Evolutionary conservation across 1,140 invertebrate genomes (phyloP).

Genomic region (Hesperophylax magnus): DNA sequence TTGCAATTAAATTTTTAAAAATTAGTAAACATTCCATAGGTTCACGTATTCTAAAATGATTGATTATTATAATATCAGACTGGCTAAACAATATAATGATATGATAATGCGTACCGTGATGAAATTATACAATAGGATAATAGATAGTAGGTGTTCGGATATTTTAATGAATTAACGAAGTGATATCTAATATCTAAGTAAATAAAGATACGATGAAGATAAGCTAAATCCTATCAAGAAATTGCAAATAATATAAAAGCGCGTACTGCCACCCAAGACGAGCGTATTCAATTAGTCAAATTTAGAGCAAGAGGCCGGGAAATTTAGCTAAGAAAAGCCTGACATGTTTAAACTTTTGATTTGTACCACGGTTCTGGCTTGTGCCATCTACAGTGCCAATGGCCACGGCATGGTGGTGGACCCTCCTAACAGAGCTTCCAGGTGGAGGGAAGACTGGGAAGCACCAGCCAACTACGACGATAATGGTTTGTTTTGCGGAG

Average conservation of each 20-base stretch:
- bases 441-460: conserved; percentile 75
- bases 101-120: too few species aligned
- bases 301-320: not conserved
- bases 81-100: too few species aligned
- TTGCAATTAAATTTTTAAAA: too few species aligned
- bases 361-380: conserved; percentile 15
- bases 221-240: not conserved
- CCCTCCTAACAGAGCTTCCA: conserved; percentile 76
- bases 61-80: too few species aligned
- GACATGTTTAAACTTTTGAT: not conserved
- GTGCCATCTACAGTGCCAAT: not conserved
- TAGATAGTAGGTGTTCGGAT: too few species aligned
- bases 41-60: too few species aligned
- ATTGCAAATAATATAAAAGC: not conserved
- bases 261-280: not conserved
- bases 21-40: too few species aligned
- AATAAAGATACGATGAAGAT: not conserved
- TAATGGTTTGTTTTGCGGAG: conserved; percentile 79
- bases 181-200: not conserved
- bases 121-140: too few species aligned
- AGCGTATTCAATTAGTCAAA: not conserved
- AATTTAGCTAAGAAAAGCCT: not conserved
- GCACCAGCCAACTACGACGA: conserved; percentile 76
- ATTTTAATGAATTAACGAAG: too few species aligned
- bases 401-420: conserved; percentile 80